These are phyloP conservation scores for Sander vitreus DNA, from an alignment of 2,113 vertebrate species.

Conservation along the genomic window DNA sequence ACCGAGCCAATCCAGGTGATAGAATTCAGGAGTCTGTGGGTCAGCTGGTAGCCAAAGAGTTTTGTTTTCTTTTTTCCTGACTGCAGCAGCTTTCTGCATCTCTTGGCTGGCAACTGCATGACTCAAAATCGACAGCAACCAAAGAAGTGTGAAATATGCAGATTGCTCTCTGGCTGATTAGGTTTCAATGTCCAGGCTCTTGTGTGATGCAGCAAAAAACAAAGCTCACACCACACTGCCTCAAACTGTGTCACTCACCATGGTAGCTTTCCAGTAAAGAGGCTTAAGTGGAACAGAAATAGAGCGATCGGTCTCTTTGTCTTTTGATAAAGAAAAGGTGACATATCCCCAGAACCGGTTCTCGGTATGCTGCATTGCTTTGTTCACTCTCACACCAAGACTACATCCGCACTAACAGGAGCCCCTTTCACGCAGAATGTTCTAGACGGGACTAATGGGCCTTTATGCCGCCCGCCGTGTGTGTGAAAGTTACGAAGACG, in stretches of 20 bases:
- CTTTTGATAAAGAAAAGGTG: background rate
- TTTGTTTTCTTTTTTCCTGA: background rate
- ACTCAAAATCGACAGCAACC: conserved; percentile 27
- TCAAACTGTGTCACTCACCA: background rate
- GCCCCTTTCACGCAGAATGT: too few species aligned
- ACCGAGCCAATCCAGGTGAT: conserved; percentile 66
- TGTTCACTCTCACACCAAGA: background rate
- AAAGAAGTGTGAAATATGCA: conserved; percentile 42
- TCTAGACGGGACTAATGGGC: too few species aligned
- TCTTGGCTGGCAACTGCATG: conserved; percentile 35
- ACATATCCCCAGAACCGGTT: background rate
- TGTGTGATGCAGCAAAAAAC: conserved; percentile 14
- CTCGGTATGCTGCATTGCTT: background rate
- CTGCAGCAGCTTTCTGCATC: background rate
- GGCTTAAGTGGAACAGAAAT: background rate
- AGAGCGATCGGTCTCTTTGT: background rate
- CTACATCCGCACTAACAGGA: background rate
- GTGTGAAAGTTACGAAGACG: too few species aligned
- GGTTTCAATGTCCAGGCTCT: conserved; percentile 6
- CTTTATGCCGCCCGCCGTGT: too few species aligned
- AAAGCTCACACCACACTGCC: conserved; percentile 4
- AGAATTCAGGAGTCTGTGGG: conserved; percentile 64
- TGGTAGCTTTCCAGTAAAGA: background rate
- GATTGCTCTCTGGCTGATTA: conserved; percentile 42
- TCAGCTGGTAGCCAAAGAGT: conserved; percentile 27